Evolutionary conservation across 2,888 invertebrate genomes (phyloP).

Genomic region (Thymelicus lineola): DNA sequence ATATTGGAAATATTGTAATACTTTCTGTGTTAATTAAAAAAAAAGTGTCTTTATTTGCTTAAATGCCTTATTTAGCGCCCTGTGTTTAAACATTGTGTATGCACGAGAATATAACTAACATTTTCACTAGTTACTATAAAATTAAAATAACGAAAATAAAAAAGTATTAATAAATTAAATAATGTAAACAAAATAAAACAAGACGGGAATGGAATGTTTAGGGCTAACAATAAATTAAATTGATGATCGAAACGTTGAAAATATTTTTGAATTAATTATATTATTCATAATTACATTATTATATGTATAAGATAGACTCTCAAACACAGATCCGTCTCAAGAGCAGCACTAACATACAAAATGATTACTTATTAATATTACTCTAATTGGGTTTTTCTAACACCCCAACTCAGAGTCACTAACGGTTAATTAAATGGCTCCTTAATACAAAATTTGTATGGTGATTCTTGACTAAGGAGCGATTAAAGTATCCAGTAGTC

Average conservation of each 20-base stretch:
- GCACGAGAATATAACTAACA: neutral
- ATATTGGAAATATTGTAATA: neutral
- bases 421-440: too few relatives aligned
- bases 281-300: constrained; percentile 48
- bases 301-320: constrained; percentile 56
- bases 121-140: neutral
- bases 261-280: constrained; percentile 46
- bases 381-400: constrained; percentile 26
- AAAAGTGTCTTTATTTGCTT: neutral
- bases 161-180: constrained; percentile 39
- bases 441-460: too few relatives aligned
- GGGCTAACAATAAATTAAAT: constrained; percentile 42
- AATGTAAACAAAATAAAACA: constrained; percentile 44
- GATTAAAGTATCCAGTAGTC: too few relatives aligned
- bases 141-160: constrained; percentile 1
- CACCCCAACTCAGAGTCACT: too few relatives aligned
- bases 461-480: too few relatives aligned
- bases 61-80: neutral
- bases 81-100: constrained; percentile 8
- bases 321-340: constrained; percentile 57
- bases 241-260: constrained; percentile 38
- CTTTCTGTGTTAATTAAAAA: neutral
- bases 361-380: constrained; percentile 17
- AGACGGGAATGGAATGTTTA: constrained; percentile 67
- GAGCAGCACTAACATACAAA: constrained; percentile 61